Percentiles rank a stretch among this genome's conserved stretches.
Conservation (phyloP, 2,797 vertebrate species). For the Botia almorhae region DNA sequence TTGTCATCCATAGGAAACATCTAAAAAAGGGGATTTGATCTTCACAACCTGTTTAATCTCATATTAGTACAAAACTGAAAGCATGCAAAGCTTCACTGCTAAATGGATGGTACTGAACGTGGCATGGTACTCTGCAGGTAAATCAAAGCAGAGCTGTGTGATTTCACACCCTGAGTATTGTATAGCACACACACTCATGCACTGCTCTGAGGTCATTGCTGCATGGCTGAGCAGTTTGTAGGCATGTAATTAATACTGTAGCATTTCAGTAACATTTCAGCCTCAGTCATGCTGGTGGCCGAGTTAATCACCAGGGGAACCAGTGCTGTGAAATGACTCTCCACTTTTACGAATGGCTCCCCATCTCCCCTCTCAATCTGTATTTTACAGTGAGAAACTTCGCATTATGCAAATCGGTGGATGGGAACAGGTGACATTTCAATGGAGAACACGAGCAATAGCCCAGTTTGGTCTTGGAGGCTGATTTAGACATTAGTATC, state of each 20-base stretch:
- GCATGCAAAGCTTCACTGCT: not conserved
- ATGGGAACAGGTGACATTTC: slow-evolving; percentile 99
- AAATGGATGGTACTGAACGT: slow-evolving; percentile 14
- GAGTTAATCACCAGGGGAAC: slow-evolving; percentile 88
- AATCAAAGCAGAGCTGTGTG: slow-evolving; percentile 26
- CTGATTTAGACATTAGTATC: slow-evolving; percentile 99
- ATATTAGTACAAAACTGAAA: too few relatives aligned
- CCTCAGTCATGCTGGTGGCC: slow-evolving; percentile 63
- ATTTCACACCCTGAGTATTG: slow-evolving; percentile 54
- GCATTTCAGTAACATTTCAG: slow-evolving; percentile 59
- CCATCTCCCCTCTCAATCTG: slow-evolving; percentile 98
- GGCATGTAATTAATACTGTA: slow-evolving; percentile 65
- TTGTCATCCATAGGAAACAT: too few relatives aligned
- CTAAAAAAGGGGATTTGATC: too few relatives aligned
- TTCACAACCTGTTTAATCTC: too few relatives aligned
- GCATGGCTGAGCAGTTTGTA: slow-evolving; percentile 41
- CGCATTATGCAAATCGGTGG: slow-evolving; percentile 99
- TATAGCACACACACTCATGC: slow-evolving; percentile 63
- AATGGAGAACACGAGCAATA: slow-evolving; percentile 91
- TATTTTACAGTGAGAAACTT: slow-evolving; percentile 99
- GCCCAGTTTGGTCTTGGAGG: slow-evolving; percentile 89
- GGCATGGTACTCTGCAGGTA: slow-evolving; percentile 44
- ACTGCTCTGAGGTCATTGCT: slow-evolving; percentile 59
- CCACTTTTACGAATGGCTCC: slow-evolving; percentile 81
- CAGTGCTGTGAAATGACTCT: slow-evolving; percentile 88